Evolutionary conservation across 2,113 vertebrate species (phyloP), one percentile per base, ranked within the genome.

Genomic region (Callopanchax toddi): DNA sequence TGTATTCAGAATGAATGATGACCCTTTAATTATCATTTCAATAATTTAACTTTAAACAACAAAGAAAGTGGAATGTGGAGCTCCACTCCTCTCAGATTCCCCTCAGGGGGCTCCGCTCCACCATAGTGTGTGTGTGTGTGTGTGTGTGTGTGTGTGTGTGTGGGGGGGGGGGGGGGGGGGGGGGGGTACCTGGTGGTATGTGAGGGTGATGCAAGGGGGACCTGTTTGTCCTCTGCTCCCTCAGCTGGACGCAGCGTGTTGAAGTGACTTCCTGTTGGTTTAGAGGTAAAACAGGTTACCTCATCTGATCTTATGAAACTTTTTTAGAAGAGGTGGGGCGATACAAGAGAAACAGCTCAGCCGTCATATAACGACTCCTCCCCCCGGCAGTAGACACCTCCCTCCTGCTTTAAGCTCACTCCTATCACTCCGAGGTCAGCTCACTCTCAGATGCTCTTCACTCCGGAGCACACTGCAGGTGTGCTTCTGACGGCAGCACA

Each of bases 231-330:
- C n/a, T n/a, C n/a, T n/a, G n/a, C n/a, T n/a, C n/a, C n/a, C n/a
- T n/a, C n/a, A n/a, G n/a, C n/a, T n/a, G n/a, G n/a, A n/a, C n/a
- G n/a, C n/a, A n/a, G n/a, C n/a, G n/a, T n/a, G n/a, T n/a, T n/a
- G n/a, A n/a, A 42, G 9, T 45, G 23, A 32, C 29, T 3, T 1
- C n/a, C 22, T 26, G 32, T 9, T n/a, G 12, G 6, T 21, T 6
- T 3, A 6, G 29, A 15, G 36, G 25, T n/a, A 53, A 18, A 63
- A 36, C 3, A 1, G 18, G 61, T 74, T 77, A 46, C 34, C 11
- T 61, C 44, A 77, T 55, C 36, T 43, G 32, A 23, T 46, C 25
- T 74, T 74, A 43, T 63, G 60, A 67, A 77, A 82, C 55, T 46
- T 44, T 67, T 20, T 50, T 13, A 60, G 23, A 0, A 57, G 40